These are phyloP conservation scores for Volucella zonaria DNA, from an alignment of 2,888 invertebrate species.

Conservation along the genomic window DNA sequence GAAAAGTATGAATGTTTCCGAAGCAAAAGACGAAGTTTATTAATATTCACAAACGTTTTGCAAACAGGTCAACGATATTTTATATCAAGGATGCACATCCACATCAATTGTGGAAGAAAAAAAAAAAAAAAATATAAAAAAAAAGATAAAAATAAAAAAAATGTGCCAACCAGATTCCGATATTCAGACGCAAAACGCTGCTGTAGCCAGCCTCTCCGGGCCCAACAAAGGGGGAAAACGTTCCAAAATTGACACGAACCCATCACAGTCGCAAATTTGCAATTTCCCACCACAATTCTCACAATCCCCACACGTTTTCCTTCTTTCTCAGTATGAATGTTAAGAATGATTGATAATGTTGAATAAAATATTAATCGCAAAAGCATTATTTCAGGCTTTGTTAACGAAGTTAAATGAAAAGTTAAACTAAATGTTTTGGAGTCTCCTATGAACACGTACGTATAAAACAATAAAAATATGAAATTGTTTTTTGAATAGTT, in stretches of 20 bases:
- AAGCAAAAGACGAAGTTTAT: slow-evolving; percentile 73
- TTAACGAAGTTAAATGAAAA: slow-evolving; percentile 75
- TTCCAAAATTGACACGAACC: neutral
- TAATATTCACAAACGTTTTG: slow-evolving; percentile 74
- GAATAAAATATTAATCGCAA: slow-evolving; percentile 78
- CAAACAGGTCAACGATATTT: slow-evolving; percentile 73
- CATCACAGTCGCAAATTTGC: neutral
- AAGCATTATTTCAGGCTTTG: slow-evolving; percentile 78
- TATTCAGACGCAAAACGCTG: slow-evolving; percentile 37
- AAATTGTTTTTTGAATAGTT: slow-evolving; percentile 71
- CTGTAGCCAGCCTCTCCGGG: slow-evolving; percentile 69
- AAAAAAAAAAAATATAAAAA: slow-evolving; percentile 39
- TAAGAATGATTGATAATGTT: slow-evolving; percentile 77
- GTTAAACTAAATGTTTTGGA: slow-evolving; percentile 72
- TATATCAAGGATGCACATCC: slow-evolving; percentile 68
- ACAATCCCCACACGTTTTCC: slow-evolving; percentile 41
- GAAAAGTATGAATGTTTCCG: slow-evolving; percentile 68
- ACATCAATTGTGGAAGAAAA: slow-evolving; percentile 59
- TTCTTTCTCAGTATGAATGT: slow-evolving; percentile 74
- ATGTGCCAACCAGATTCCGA: slow-evolving; percentile 37
- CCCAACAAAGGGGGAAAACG: slow-evolving; percentile 59
- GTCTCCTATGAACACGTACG: slow-evolving; percentile 77
- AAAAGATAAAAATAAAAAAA: slow-evolving; percentile 14
- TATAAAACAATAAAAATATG: slow-evolving; percentile 76
- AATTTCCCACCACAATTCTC: slow-evolving; percentile 21